Base-by-base conservation (phyloP, 2,797 vertebrate species). In the Aeoliscus strigatus region DNA sequence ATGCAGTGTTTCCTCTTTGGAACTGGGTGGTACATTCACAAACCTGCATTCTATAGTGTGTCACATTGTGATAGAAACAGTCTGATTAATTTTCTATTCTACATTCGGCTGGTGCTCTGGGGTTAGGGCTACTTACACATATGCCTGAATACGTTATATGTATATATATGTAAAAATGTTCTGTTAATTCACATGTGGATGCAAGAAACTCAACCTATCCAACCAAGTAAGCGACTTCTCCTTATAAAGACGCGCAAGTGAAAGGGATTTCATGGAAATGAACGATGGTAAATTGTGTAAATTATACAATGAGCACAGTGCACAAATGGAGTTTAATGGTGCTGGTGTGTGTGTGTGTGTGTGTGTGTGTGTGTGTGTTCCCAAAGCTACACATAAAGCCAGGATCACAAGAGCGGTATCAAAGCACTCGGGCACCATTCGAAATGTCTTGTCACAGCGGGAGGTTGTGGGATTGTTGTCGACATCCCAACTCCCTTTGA, bases 401-500 rank as follows among this genome's bases (percentile, higher is more conserved):
- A 78, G 83, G 84, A 86, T 86, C 83, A 84, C 77, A 86, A 79
- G 84, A 83, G 75, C 64, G 12, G 54, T 82, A 85, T 86, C 84
- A 86, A 86, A 85, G 83, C 75, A 27, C 65, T 66, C 61, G 62
- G 80, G 70, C 80, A 75, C 81, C 83, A 75, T 76, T 70, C 52
- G 72, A 83, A 86, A 86, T 83, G 82, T 82, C 84, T 86, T 74
- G 71, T 80, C 81, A 45, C 82, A 79, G 84, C 80, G 45, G 81
- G 83, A 54, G 78, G 77, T 54, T 72, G 75, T 71, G 77, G 75
- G 80, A 85, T 83, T 86, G 80, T 83, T 81, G 81, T 77, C 72
- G 51, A 56, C 72, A 42, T 77, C 79, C 77, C 66, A 51, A 70
- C 69, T 77, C 69, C 69, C 83, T 86, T 86, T 86, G 81, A 86